These are phyloP conservation scores for Siderastrea radians DNA, from an alignment of 92 coral and sea anemone genomes.

Conservation along the genomic window DNA sequence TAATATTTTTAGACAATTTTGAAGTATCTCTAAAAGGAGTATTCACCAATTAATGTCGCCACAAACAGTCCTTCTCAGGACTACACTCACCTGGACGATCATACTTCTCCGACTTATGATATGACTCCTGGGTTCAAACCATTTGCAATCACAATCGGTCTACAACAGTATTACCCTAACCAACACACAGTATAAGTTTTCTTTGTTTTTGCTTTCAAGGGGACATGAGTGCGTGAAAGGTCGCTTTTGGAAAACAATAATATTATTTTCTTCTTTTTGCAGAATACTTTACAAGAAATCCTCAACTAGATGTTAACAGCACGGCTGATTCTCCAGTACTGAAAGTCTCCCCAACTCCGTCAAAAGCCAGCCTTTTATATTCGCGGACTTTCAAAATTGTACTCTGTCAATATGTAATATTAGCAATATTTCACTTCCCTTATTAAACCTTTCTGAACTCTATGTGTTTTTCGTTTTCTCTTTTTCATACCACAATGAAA, in stretches of 20 bases:
- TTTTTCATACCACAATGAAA: neutral
- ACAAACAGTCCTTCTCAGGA: no score
- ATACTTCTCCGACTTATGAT: no score
- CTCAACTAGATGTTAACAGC: neutral
- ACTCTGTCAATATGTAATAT: neutral
- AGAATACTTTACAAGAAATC: constrained; percentile 15
- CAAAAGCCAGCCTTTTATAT: neutral
- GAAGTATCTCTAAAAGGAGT: no score
- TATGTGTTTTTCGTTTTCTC: neutral
- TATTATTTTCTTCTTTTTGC: neutral
- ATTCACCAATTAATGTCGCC: no score
- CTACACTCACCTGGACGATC: no score
- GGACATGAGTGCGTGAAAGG: neutral
- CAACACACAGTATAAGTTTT: no score
- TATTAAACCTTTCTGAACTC: constrained; percentile 5
- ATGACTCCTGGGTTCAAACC: no score
- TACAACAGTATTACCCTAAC: no score
- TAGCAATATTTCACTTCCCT: neutral
- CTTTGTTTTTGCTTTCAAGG: neutral
- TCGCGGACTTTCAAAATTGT: neutral
- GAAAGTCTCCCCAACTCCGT: neutral
- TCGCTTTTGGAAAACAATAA: neutral
- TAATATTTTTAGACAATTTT: no score
- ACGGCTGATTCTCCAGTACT: neutral
- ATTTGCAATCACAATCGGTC: no score